A percentile compares a stretch with the other conserved stretches of the same genome.
Evolutionary conservation across 2,797 vertebrate genomes (phyloP).

Genomic region (Myotis findleyi): DNA sequence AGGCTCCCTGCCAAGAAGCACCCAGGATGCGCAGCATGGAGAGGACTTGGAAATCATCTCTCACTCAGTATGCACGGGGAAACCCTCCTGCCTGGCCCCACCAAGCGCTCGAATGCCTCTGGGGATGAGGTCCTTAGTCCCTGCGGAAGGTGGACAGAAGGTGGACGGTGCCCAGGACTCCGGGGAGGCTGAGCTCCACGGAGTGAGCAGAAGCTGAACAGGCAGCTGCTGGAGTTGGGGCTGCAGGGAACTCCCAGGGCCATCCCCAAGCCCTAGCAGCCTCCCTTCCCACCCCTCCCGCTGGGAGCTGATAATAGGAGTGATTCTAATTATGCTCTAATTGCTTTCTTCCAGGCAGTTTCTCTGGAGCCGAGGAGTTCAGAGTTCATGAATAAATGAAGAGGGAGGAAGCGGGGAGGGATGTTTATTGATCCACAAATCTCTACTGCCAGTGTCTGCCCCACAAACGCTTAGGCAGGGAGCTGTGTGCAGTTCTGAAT

Average conservation of each 20-base stretch:
- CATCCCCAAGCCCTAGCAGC: not conserved
- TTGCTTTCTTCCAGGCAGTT: slow-evolving; percentile 79
- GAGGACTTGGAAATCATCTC: not conserved
- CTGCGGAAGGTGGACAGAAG: not conserved
- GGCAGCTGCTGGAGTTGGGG: not conserved
- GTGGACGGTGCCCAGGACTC: not conserved
- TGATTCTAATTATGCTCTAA: slow-evolving; percentile 79
- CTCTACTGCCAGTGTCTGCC: slow-evolving; percentile 19
- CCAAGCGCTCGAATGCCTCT: not conserved
- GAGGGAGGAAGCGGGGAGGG: slow-evolving; percentile 25
- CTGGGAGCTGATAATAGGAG: slow-evolving; percentile 66
- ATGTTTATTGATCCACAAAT: slow-evolving; percentile 71
- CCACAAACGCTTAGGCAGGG: slow-evolving; percentile 34
- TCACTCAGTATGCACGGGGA: not conserved
- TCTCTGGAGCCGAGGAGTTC: slow-evolving; percentile 78
- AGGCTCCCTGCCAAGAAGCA: not conserved
- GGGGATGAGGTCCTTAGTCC: not conserved
- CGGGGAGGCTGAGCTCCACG: not conserved
- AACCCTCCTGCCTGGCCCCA: not conserved
- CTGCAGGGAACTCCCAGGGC: slow-evolving; percentile 58
- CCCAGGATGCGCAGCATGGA: not conserved
- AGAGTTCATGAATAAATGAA: slow-evolving; percentile 69
- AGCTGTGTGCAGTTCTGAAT: not conserved
- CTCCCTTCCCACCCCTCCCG: not conserved
- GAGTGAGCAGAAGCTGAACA: slow-evolving; percentile 22